Evolutionary conservation across 2,888 invertebrate genomes (phyloP), one percentile per base, ranked within the genome.

Genomic region (Epicampocera succincta): DNA sequence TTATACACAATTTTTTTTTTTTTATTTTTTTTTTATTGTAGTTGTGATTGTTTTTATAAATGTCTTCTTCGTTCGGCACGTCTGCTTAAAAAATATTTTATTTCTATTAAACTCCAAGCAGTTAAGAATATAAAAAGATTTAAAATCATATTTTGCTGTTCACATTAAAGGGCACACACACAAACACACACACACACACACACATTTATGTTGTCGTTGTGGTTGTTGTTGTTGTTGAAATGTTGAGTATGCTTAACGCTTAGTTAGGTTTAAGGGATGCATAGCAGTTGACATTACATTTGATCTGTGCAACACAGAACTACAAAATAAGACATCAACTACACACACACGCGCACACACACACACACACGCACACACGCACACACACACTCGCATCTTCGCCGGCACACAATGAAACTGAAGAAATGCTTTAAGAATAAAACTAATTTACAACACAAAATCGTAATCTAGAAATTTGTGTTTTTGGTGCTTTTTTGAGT

Each of bases 191-290:
- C 46, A 46, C 17, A 15, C 3, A 17, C 15, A 44, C 44, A 44
- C 15, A 44, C n/a, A 44, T 15, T 46, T 17, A 46, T 3, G 8
- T 65, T 52, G 50, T 42, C 74, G 61, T 48, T 21, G 5, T 8
- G 38, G 58, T 60, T 29, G 48, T 19, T 46, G 4, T 9, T 52
- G 17, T 21, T 63, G 56, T 42, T 25, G 85, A 75, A 81, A 85
- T 82, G 82, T 78, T 68, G 77, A 81, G 74, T 81, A 50, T 65
- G 71, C 74, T 83, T 80, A 82, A 81, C 79, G 84, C 84, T 84
- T 83, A 77, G 84, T 84, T 84, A 81, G 74, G 60, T 82, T 75
- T 84, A 77, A 60, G 80, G 82, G 78, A 82, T 82, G 78, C 78
- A 74, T 82, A 75, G 71, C 66, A 82, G 71, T 78, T 78, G 82